Conservation (phyloP, 2,113 vertebrate genomes). For the Lamprologus lemairii region DNA sequence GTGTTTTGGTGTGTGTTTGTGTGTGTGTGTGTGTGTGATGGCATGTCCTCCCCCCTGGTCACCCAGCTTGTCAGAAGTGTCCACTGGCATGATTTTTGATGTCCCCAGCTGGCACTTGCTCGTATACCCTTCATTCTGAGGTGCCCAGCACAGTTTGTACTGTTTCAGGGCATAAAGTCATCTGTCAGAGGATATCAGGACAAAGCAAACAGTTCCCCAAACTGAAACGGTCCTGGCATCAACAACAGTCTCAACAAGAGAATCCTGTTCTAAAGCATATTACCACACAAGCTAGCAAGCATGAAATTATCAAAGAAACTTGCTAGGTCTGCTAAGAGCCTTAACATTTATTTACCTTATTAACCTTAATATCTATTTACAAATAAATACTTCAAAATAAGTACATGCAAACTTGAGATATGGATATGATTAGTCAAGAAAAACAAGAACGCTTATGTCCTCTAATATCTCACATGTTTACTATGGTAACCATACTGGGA, state of each 20-base stretch:
- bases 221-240: neutral
- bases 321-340: neutral
- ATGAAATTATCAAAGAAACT: neutral
- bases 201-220: neutral
- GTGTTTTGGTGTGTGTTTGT: neutral
- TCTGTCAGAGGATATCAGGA: slow-evolving; percentile 8
- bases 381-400: neutral
- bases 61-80: slow-evolving; percentile 17
- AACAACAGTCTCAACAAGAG: neutral
- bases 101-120: neutral
- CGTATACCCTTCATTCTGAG: neutral
- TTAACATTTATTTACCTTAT: neutral
- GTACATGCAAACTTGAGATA: neutral
- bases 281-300: neutral
- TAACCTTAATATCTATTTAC: too few relatives aligned
- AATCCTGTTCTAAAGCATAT: neutral
- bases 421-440: neutral
- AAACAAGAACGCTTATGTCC: neutral
- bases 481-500: neutral
- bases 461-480: neutral
- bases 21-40: neutral
- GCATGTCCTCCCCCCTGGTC: neutral
- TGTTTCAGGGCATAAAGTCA: slow-evolving; percentile 14
- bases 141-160: neutral
- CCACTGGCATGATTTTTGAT: neutral